Base-by-base conservation (phyloP, 2,797 vertebrate species). In the Pachyuromys duprasi region DNA sequence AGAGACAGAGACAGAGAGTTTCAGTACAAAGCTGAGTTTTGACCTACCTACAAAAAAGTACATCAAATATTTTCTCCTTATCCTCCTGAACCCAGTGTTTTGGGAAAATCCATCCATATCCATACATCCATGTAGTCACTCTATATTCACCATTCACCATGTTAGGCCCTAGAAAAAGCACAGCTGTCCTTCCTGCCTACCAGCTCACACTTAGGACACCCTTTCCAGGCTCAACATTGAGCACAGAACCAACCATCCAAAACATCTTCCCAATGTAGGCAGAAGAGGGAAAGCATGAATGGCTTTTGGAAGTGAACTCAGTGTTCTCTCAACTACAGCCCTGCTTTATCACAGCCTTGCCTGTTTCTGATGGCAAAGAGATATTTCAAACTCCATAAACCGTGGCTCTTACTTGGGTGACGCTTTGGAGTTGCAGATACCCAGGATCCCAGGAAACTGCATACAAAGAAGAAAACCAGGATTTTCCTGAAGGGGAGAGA, bases 381-480 rank as follows among this genome's bases (percentile, higher is more conserved):
- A 74, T 49, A 67, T 62, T 95, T 93, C 79, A 91, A 81, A 95
- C 79, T 81, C 33, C 39, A 79, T 78, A 95, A 96, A 82, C n/a
- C 2, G 0, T 63, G 57, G 75, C 91, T 94, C 99, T 99, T 98
- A 99, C 99, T 98, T 98, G 98, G 98, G 81, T 97, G 98, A 45
- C 98, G 98, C 94, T 98, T 98, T 93, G 98, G 96, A 78, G 98
- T 97, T 3, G 97, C 97, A 87, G 98, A 98, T 97, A 97, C 95
- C 98, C 98, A 96, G 90, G 96, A 96, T 97, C 97, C 97, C 97
- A 98, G 95, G 94, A 98, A 98, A 98, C 97, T 96, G 96, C 96
- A 98, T 22, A 95, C 20, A 60, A 95, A 98, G 93, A 98, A 98
- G 96, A 98, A 97, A 97, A 97, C 89, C 94, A 97, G 96, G 96